Evolutionary conservation across 2,888 invertebrate genomes (phyloP).

Genomic region (Mayetiola destructor): DNA sequence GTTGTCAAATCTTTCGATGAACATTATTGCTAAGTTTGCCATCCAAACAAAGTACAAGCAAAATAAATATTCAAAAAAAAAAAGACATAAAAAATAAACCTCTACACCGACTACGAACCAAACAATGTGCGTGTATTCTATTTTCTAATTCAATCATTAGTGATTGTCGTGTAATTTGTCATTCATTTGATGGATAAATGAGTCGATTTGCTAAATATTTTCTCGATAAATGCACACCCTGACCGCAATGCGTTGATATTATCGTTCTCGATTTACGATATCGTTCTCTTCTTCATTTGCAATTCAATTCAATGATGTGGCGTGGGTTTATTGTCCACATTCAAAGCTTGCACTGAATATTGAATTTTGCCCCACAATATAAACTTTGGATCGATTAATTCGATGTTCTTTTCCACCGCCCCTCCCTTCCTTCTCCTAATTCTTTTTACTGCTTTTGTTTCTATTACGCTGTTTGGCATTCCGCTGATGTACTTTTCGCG

Average conservation of each 20-base stretch:
- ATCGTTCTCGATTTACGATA: background rate
- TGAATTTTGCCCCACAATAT: background rate
- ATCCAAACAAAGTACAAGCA: too few species aligned
- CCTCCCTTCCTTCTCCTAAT: background rate
- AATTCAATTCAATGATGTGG: slow-evolving; percentile 5
- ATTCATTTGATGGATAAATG: slow-evolving; percentile 12
- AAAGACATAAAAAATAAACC: too few species aligned
- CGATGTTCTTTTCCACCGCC: background rate
- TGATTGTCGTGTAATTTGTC: background rate
- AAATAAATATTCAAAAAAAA: too few species aligned
- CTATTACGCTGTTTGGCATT: background rate
- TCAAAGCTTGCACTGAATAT: too few species aligned
- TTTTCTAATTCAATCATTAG: background rate
- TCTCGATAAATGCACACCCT: background rate
- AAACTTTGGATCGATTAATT: background rate
- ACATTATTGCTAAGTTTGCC: too few species aligned
- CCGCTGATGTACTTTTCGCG: background rate
- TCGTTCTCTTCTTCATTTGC: too few species aligned
- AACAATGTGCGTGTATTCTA: background rate
- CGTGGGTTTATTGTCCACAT: background rate
- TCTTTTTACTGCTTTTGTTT: background rate
- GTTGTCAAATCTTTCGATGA: background rate
- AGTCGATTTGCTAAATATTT: slow-evolving; percentile 13
- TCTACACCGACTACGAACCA: background rate
- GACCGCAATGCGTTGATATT: background rate